Percentiles rank a stretch among this genome's conserved stretches.
Evolutionary conservation across 2,113 vertebrate genomes (phyloP).

Genomic region (Atractosteus spatula): DNA sequence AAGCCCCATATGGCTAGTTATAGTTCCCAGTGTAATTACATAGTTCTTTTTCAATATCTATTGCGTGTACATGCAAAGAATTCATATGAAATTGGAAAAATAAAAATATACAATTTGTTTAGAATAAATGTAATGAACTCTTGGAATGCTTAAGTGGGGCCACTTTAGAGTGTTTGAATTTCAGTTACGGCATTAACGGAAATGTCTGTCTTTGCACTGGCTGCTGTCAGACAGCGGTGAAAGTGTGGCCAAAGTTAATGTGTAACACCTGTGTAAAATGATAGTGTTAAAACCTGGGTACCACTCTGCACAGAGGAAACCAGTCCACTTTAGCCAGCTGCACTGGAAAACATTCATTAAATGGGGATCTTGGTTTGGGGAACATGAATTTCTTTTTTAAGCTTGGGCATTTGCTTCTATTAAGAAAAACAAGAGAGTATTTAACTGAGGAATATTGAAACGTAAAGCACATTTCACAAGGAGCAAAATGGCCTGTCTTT

Average conservation of each 20-base stretch:
- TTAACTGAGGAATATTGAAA: no score
- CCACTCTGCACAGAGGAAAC: slow-evolving; percentile 31
- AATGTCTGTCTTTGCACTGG: slow-evolving; percentile 27
- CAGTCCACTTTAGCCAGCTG: slow-evolving; percentile 38
- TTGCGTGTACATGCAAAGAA: no score
- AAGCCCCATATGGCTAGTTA: no score
- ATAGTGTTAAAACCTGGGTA: slow-evolving; percentile 41
- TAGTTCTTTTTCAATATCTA: no score
- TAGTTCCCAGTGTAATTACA: no score
- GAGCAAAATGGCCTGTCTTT: no score
- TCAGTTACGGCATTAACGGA: slow-evolving; percentile 22
- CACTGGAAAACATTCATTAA: slow-evolving; percentile 44
- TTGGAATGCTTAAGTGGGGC: not conserved
- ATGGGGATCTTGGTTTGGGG: slow-evolving; percentile 1
- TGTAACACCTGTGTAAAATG: slow-evolving; percentile 58
- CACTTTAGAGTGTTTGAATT: slow-evolving; percentile 25
- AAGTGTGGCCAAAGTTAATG: slow-evolving; percentile 41
- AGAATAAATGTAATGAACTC: not conserved
- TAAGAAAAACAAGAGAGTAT: no score
- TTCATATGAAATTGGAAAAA: no score
- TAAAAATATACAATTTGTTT: no score
- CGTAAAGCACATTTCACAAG: no score
- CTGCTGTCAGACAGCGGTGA: slow-evolving; percentile 23
- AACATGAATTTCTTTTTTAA: not conserved
- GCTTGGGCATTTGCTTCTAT: not conserved